Evolutionary conservation across 2,113 vertebrate species (phyloP), one percentile per base, ranked within the genome.

Genomic region (Laterallus jamaicensis): DNA sequence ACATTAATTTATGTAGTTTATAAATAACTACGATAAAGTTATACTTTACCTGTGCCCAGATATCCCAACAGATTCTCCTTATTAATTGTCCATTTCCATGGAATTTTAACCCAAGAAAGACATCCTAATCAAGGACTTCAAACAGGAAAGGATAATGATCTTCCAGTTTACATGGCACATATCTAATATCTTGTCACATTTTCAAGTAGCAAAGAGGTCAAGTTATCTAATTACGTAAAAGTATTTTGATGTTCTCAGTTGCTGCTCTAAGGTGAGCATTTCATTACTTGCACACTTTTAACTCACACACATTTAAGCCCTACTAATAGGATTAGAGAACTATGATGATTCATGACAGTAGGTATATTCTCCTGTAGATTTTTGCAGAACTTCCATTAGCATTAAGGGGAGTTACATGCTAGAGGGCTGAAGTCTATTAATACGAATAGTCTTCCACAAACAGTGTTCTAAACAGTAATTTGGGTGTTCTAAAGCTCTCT

Each of bases 401-500:
- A 74, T 95, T 90, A 95, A 93, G 82, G 32, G 50, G 37, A 93
- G 73, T 75, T 91, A 92, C 26, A 81, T 42, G 88, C 47, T 52
- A 67, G 94, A 90, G 69, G 69, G 74, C 8, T 82, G 42, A 69
- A 80, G 80, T 76, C 68, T 95, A 76, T 95, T 83, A 89, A 90
- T 92, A 95, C 0, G 0, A 95, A 87, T 49, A 95, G 47, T 62
- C 83, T 90, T 93, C 82, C 32, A 83, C 67, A 96, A 81, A 89
- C 68, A 68, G 66, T 85, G 58, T 93, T 87, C 89, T 95, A 83
- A 96, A 92, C 62, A 85, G 82, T 56, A 84, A 3, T 90, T 91
- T 90, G 70, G n/a, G 44, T 87, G 71, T 94, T 85, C 92, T 96
- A 86, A 96, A 87, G 12, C 62, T 88, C 92, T 96, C 59, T 35